Percentiles rank a stretch among this genome's conserved stretches.
phyloP scores from a whole-genome alignment of 2,113 vertebrate genomes.

The Tenrec ecaudatus region DNA sequence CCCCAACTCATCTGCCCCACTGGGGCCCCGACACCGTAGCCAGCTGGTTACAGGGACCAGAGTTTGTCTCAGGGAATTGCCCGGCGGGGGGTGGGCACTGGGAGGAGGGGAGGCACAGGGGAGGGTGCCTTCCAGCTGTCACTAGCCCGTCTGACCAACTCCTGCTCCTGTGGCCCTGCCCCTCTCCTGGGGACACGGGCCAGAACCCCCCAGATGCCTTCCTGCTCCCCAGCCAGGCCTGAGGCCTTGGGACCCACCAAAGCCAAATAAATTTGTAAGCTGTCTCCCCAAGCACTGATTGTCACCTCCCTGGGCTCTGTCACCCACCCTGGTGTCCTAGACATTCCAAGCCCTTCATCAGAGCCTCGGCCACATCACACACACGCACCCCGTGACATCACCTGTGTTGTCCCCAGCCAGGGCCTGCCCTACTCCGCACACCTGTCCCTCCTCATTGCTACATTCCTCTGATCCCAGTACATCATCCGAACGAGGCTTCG shows the following conservation, averaged over 20 bases:
- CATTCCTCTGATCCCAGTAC: not conserved
- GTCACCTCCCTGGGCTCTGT: not conserved
- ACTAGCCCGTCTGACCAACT: slow-evolving; percentile 74
- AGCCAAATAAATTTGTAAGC: slow-evolving; percentile 81
- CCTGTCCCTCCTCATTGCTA: not conserved
- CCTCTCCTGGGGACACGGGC: slow-evolving; percentile 34
- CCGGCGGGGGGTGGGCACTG: not conserved
- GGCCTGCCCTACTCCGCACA: not conserved
- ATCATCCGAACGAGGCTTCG: no score
- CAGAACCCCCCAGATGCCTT: slow-evolving; percentile 37
- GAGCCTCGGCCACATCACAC: not conserved
- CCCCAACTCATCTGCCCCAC: slow-evolving; percentile 70
- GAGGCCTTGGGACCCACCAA: slow-evolving; percentile 66
- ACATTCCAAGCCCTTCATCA: no score
- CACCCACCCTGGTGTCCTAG: no score
- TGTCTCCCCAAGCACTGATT: slow-evolving; percentile 50
- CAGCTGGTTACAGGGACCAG: slow-evolving; percentile 78
- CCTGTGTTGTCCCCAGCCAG: not conserved
- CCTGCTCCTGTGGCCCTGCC: slow-evolving; percentile 46
- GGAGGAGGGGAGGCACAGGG: slow-evolving; percentile 30
- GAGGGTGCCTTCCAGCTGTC: slow-evolving; percentile 49
- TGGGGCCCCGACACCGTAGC: slow-evolving; percentile 79
- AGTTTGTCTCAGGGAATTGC: slow-evolving; percentile 81
- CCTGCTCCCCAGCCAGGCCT: slow-evolving; percentile 61
- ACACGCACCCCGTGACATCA: rapidly evolving